Percentiles rank a stretch among this genome's conserved stretches.
Evolutionary conservation across 2,888 invertebrate species (phyloP).

Genomic region (Ornithoptera priamus): DNA sequence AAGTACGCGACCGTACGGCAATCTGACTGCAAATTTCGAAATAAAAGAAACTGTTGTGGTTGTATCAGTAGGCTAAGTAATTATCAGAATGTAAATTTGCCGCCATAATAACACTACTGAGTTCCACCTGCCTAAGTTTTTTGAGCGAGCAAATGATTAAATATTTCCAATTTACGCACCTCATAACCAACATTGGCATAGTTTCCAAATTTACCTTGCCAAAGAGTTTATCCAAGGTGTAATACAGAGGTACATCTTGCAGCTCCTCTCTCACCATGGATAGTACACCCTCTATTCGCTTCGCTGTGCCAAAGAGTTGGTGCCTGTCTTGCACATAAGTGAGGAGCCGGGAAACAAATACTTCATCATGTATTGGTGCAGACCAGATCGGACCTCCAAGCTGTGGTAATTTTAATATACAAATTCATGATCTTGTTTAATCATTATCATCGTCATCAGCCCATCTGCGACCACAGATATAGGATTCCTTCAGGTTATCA

Average conservation of each 20-base stretch:
- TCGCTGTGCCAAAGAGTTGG: constrained; percentile 82
- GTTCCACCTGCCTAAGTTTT: no score
- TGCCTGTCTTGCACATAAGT: constrained; percentile 62
- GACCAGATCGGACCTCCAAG: constrained; percentile 98
- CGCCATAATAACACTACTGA: no score
- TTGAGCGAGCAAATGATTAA: no score
- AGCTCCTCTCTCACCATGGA: constrained; percentile 92
- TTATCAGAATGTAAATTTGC: no score
- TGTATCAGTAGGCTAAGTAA: no score
- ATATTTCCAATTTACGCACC: constrained; percentile 61
- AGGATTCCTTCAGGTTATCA: no score
- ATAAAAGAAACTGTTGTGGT: no score
- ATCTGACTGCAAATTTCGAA: no score
- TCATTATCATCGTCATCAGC: no score
- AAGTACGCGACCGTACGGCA: no score
- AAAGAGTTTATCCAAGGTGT: constrained; percentile 88
- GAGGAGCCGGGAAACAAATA: constrained; percentile 87
- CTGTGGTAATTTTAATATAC: constrained; percentile 59
- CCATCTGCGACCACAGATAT: no score
- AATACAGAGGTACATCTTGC: constrained; percentile 91
- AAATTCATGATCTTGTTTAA: no score
- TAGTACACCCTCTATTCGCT: constrained; percentile 89
- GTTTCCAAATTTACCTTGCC: constrained; percentile 85
- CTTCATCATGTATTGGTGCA: constrained; percentile 88
- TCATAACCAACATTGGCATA: constrained; percentile 84